phyloP scores from a whole-genome alignment of 2,113 vertebrate species.

The Nannospalax galili region DNA sequence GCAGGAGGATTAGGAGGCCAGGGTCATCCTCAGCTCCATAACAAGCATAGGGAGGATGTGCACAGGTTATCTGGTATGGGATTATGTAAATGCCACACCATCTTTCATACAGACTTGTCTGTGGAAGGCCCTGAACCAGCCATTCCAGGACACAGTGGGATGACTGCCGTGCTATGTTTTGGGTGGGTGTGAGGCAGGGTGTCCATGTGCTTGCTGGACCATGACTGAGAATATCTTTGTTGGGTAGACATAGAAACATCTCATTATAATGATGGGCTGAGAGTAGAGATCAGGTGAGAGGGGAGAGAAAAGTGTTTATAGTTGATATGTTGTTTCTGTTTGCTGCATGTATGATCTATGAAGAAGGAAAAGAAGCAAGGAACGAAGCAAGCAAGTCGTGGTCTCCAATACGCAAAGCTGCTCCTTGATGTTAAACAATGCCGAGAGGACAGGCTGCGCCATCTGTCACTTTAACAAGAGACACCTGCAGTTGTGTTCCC shows the following conservation, averaged over 20 bases:
- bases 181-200: fast-evolving
- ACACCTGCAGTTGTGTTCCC: neutral
- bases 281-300: neutral
- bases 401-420: neutral
- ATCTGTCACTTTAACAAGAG: neutral
- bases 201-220: fast-evolving
- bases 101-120: neutral
- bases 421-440: neutral
- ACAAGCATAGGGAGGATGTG: neutral
- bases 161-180: too few relatives aligned
- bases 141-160: neutral
- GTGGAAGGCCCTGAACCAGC: neutral
- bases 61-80: neutral
- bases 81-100: neutral
- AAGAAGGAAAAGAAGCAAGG: neutral
- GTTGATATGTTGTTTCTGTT: neutral
- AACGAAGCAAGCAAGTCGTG: neutral
- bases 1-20: neutral
- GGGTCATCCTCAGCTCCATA: neutral
- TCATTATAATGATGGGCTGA: fast-evolving
- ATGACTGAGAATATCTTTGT: fast-evolving
- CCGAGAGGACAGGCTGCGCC: neutral
- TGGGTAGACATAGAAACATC: fast-evolving
- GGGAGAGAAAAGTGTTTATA: too few relatives aligned
- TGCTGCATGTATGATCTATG: neutral